phyloP scores from a whole-genome alignment of 53 echinoderm and acorn worm genomes.

The Mesocentrotus franciscanus region DNA sequence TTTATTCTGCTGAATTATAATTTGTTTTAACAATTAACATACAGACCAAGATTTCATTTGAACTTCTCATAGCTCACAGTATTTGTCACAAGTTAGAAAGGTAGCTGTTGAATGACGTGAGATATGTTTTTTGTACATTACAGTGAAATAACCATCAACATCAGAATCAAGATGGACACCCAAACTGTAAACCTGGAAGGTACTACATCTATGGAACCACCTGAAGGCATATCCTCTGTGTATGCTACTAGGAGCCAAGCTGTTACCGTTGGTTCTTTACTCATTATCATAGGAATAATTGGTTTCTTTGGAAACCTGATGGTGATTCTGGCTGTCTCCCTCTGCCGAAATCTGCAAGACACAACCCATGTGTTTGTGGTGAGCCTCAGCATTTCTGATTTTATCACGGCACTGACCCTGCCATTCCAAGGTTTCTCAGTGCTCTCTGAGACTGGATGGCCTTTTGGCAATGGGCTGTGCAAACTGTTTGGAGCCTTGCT shows the following conservation, averaged over 20 bases:
- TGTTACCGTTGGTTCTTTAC: not conserved
- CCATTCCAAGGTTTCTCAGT: slow-evolving; percentile 62
- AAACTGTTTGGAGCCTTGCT: not conserved
- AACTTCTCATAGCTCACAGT: too few relatives aligned
- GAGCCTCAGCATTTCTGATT: slow-evolving; percentile 67
- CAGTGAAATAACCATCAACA: not conserved
- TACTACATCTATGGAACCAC: not conserved
- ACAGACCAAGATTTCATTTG: too few relatives aligned
- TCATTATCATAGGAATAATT: slow-evolving; percentile 46
- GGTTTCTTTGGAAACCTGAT: slow-evolving; percentile 63
- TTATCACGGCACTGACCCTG: slow-evolving; percentile 61
- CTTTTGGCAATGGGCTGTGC: not conserved
- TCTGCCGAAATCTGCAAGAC: slow-evolving; percentile 57
- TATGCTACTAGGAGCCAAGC: slow-evolving; percentile 14
- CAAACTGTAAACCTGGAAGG: too few relatives aligned
- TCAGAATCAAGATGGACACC: too few relatives aligned
- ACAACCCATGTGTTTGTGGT: slow-evolving; percentile 68
- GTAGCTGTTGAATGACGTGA: too few relatives aligned
- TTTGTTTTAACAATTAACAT: too few relatives aligned
- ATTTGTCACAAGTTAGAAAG: too few relatives aligned
- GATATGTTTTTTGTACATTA: too few relatives aligned
- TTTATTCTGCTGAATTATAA: too few relatives aligned
- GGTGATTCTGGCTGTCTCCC: slow-evolving; percentile 57
- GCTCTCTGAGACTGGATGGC: slow-evolving; percentile 63
- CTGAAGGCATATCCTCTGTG: too few relatives aligned